A percentile compares a stretch with the other conserved stretches of the same genome.
Conservation (phyloP, 2,888 invertebrate species). For the Cephonodes hylas region DNA sequence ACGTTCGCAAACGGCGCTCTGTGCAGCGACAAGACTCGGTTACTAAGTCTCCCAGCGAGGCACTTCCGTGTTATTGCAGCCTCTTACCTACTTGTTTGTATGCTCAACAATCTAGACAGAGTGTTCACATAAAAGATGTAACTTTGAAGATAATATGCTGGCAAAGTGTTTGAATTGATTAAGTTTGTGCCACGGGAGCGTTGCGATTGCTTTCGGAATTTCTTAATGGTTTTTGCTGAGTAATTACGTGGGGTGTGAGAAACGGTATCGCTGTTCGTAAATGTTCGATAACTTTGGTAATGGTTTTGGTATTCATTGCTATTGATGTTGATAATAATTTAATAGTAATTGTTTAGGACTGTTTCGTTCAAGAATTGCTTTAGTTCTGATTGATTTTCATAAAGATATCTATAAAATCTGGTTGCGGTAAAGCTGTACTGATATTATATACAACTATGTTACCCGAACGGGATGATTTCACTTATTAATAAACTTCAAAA, state of each 20-base stretch:
- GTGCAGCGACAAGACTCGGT: conserved; percentile 31
- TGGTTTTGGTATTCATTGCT: no score
- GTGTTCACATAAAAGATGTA: conserved; percentile 10
- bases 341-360: no score
- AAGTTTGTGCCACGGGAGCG: neutral
- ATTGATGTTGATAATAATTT: no score
- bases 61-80: conserved; percentile 41
- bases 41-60: conserved; percentile 32
- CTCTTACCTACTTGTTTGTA: conserved; percentile 20
- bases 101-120: conserved; percentile 13
- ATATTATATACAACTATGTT: no score
- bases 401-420: no score
- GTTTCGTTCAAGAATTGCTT: no score
- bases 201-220: neutral
- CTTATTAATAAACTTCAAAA: no score
- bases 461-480: no score
- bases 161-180: neutral
- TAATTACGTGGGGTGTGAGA: neutral
- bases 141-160: conserved; percentile 6
- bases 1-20: conserved; percentile 21
- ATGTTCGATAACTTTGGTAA: no score
- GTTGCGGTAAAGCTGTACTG: no score
- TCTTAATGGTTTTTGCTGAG: neutral
- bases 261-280: no score
- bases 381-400: no score